phyloP scores from a whole-genome alignment of 2,113 vertebrate species.

The Thryonomys swinderianus region DNA sequence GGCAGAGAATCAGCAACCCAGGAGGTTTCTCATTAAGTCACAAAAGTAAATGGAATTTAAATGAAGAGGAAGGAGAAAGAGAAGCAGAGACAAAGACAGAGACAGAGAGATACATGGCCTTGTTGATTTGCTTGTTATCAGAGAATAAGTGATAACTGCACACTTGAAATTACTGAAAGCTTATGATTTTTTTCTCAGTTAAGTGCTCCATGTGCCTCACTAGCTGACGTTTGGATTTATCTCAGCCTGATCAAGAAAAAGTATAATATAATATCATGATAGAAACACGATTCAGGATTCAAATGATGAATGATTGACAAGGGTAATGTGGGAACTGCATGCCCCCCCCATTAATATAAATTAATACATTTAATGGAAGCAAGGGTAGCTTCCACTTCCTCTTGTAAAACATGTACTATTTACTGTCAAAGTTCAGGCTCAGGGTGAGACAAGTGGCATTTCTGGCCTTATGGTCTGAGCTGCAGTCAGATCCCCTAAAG shows the following conservation, averaged over 20 bases:
- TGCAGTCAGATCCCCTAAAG: background rate
- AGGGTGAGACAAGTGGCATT: background rate
- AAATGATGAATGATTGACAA: conserved; percentile 59
- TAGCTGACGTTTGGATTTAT: background rate
- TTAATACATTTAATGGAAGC: conserved; percentile 62
- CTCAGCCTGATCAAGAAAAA: background rate
- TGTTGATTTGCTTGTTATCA: background rate
- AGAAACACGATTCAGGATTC: conserved; percentile 51
- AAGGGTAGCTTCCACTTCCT: conserved; percentile 51
- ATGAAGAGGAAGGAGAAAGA: background rate
- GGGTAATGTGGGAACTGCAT: conserved; percentile 47
- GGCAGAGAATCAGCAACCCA: background rate
- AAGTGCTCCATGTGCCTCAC: background rate
- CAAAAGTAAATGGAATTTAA: background rate
- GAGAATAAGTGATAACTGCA: accelerated
- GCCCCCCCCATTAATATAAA: conserved; percentile 50
- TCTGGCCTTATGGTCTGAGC: background rate
- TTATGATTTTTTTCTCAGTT: background rate
- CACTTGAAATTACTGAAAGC: background rate
- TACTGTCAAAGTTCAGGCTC: conserved; percentile 52
- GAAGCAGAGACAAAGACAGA: too few relatives aligned
- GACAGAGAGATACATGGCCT: background rate
- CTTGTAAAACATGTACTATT: conserved; percentile 74
- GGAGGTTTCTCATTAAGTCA: background rate
- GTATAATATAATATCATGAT: background rate